Base-by-base conservation (phyloP, 1,140 invertebrate species). In the Drosophila mojavensis region DNA sequence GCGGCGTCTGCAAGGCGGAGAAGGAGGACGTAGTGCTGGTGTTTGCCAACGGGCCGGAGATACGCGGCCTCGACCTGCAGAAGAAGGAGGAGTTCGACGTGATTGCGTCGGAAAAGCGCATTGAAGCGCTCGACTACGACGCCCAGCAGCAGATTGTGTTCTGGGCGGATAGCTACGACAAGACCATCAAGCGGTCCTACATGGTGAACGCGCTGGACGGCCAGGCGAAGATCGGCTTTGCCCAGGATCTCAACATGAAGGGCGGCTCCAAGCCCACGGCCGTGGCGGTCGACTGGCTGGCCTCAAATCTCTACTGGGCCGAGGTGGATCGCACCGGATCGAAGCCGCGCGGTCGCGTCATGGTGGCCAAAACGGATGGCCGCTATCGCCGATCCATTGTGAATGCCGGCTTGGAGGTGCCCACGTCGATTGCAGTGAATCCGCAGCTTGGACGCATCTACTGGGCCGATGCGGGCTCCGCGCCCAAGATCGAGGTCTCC, bases 301-400 rank as follows among this genome's bases (percentile, higher is more conserved):
- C 95, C 5, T 96, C 96, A 55, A 99, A 99, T 93, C 93, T 99
- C 0, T 99, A 98, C 91, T 99, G 98, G 98, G 97, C 97, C 0
- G 98, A 99, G 91, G 94, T 96, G 0, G 97, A 98, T 80, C 91
- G 95, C 17, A 95, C 95, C 1, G 95, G 96, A 0, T 94, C 95
- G 0, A 96, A 96, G 86, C 94, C 95, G 0, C 93, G 94, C 45
- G 96, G 97, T 11, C 94, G 95, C 61, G 95, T 99, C 2, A 96
- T 98, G 94, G 97, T 98, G 0, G 95, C 97, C 1, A 96, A 96
- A 88, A 95, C 96, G 1, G 98, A 99, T 91, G 98, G 98, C 6
- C 93, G 98, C 50, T 99, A 99, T 90, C 93, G 96, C 67, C 93
- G 96, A 71, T 96, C 96, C 4, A 92, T 99, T 4, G 94, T 96